Base-by-base conservation (phyloP, 1,140 invertebrate species). In the Ganaspis sp. region DNA sequence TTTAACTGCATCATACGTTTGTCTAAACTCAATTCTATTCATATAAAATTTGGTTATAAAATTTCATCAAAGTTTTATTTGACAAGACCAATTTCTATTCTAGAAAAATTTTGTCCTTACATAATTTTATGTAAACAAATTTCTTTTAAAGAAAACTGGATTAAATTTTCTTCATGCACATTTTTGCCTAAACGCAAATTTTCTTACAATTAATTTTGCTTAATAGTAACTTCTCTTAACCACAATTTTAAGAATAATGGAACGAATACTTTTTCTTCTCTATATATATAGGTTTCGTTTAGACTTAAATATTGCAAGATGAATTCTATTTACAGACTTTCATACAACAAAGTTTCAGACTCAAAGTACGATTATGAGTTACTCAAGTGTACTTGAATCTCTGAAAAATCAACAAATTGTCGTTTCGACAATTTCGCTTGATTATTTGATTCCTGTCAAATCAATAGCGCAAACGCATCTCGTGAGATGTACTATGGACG, bases 281-380 rank as follows among this genome's bases (percentile, higher is more conserved):
- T 77, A 1, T 73, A 72, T 78, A 72, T 74, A 79, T 80, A 84
- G 79, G 58, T 64, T 64, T 64, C 11, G 15, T 64, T 11, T 8
- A 49, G 19, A 37, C 23, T 69, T 40, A 5, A 45, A 19, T 38
- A 58, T 42, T 19, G 17, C 73, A 64, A 49, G 58, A 64, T 64
- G 58, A 77, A 76, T 76, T 77, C 83, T 86, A 86, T 86, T 73
- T 86, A 86, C 84, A 86, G 82, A 83, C 83, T 86, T 84, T 86
- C 83, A 83, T 86, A 86, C 84, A 86, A 80, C 73, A 79, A 70
- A 73, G 38, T 78, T 78, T 78, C 53, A 64, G 58, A 64, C 58
- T 29, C 23, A 3, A 6, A 64, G 29, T 29, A 64, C 58, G 5
- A 34, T 64, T 64, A 15, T 23, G 9, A 23, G 9, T 29, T 64